Evolutionary conservation across 2,888 invertebrate species (phyloP).

Genomic region (Pseudococcus jackbeardsleyi): DNA sequence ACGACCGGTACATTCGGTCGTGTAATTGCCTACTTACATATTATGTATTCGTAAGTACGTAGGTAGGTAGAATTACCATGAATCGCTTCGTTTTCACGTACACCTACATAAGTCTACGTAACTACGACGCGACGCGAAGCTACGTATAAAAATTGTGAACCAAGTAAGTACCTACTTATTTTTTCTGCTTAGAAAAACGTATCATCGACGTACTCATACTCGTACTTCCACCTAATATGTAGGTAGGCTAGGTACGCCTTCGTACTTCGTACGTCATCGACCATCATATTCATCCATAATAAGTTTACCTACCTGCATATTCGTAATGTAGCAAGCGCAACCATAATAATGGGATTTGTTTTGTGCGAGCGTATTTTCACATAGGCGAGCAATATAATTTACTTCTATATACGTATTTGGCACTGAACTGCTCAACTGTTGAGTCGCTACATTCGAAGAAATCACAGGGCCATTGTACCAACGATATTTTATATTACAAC

Average conservation of each 20-base stretch:
- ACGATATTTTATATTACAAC: background rate
- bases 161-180: too few relatives aligned
- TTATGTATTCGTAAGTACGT: background rate
- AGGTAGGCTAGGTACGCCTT: too few relatives aligned
- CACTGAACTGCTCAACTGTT: background rate
- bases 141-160: too few relatives aligned
- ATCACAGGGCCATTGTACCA: background rate
- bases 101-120: too few relatives aligned
- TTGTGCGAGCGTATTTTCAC: background rate
- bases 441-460: background rate
- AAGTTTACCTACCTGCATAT: background rate
- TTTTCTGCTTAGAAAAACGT: too few relatives aligned
- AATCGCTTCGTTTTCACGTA: too few relatives aligned
- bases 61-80: background rate
- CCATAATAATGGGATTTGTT: background rate
- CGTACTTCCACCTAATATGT: too few relatives aligned
- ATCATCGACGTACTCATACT: too few relatives aligned
- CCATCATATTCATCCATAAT: too few relatives aligned
- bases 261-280: too few relatives aligned
- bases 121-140: too few relatives aligned
- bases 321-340: background rate
- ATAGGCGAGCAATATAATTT: background rate
- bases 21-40: background rate
- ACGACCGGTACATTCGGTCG: constrained; percentile 58
- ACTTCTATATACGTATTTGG: background rate